phyloP scores from a whole-genome alignment of 2,113 vertebrate species.

The Bettongia penicillata region DNA sequence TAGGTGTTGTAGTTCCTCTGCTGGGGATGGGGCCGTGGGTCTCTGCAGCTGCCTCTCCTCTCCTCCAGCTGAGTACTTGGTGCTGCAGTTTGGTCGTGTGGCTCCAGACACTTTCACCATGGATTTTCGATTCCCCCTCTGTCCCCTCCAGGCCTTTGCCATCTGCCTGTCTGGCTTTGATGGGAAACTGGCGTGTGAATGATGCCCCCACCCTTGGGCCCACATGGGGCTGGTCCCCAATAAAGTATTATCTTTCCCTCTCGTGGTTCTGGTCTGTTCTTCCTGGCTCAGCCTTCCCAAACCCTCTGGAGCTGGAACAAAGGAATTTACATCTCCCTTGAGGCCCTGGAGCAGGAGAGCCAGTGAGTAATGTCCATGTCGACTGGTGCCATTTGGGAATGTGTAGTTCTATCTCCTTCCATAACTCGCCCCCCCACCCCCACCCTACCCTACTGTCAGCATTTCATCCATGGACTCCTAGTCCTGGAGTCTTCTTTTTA shows the following conservation, averaged over 20 bases:
- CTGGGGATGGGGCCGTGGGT: not conserved
- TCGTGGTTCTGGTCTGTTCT: slow-evolving; percentile 80
- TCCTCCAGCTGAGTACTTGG: slow-evolving; percentile 86
- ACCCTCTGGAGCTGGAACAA: not conserved
- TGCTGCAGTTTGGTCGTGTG: slow-evolving; percentile 94
- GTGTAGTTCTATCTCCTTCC: slow-evolving; percentile 39
- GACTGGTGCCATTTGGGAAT: slow-evolving; percentile 76
- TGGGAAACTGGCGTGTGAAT: slow-evolving; percentile 92
- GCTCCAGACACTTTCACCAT: slow-evolving; percentile 91
- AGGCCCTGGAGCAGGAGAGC: slow-evolving; percentile 90
- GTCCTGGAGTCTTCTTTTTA: not conserved
- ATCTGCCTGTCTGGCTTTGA: slow-evolving; percentile 92
- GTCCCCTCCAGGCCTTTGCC: slow-evolving; percentile 92
- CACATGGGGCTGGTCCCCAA: slow-evolving; percentile 86
- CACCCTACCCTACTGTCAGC: no score
- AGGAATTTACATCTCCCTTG: slow-evolving; percentile 87
- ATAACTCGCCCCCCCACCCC: no score
- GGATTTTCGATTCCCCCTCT: slow-evolving; percentile 92
- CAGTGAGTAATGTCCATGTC: slow-evolving; percentile 82
- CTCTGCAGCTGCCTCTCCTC: not conserved
- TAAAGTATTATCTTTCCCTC: slow-evolving; percentile 69
- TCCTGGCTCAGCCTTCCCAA: slow-evolving; percentile 71
- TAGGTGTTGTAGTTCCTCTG: not conserved
- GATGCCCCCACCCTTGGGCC: slow-evolving; percentile 68
- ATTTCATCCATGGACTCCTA: not conserved